Evolutionary conservation across 2,797 vertebrate species (phyloP).

Genomic region (Scyliorhinus canicula): DNA sequence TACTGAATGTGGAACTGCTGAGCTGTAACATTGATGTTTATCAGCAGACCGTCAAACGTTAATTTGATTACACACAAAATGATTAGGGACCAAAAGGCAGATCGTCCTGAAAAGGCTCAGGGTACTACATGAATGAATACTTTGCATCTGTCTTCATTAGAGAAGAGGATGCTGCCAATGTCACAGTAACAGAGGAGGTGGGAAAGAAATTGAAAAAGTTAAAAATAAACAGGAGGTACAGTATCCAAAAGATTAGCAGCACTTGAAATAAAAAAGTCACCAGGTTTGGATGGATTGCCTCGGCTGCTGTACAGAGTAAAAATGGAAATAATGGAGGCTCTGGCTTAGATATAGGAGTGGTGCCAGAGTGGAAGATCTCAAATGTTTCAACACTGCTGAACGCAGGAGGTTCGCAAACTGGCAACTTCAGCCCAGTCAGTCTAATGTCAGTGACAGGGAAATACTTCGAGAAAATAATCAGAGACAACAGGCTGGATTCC

Average conservation of each 20-base stretch:
- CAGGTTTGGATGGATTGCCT: not conserved
- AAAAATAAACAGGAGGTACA: not conserved
- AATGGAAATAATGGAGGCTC: too few species aligned
- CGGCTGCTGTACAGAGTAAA: not conserved
- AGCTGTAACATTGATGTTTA: not conserved
- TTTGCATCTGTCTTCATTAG: not conserved
- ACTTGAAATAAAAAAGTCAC: not conserved
- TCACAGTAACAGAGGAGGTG: not conserved
- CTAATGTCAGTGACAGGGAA: not conserved
- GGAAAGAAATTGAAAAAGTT: not conserved
- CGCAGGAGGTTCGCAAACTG: not conserved
- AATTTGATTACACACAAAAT: not conserved
- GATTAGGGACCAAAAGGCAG: not conserved
- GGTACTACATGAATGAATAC: not conserved
- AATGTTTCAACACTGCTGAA: not conserved
- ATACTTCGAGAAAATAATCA: not conserved
- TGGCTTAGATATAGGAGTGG: too few species aligned
- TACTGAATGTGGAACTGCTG: not conserved
- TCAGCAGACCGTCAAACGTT: not conserved
- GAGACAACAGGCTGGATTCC: too few species aligned
- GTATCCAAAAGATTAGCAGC: not conserved
- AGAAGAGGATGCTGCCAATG: not conserved
- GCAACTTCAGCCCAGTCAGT: not conserved
- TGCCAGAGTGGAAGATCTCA: too few species aligned
- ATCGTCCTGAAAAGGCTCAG: not conserved